A percentile compares a stretch with the other conserved stretches of the same genome.
Conservation (phyloP, 92 coral and sea anemone genomes). For the Porites rus region DNA sequence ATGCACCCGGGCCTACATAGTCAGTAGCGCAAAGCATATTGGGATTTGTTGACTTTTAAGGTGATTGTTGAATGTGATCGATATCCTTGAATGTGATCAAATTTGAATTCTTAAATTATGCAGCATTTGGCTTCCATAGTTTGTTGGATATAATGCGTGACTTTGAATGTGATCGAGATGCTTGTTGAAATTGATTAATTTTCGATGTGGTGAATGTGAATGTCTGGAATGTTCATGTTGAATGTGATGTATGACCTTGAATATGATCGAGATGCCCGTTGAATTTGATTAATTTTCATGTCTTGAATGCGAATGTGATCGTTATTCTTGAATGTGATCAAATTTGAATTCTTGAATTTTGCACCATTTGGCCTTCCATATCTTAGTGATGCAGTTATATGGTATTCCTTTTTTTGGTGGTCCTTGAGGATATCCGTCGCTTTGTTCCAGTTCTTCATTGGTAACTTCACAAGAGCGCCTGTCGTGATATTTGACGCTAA, state of each 20-base stretch:
- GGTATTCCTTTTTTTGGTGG: not conserved
- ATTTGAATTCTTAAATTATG: not conserved
- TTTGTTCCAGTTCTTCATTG: slow-evolving; percentile 18
- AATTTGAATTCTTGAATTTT: too few species aligned
- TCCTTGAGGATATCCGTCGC: not conserved
- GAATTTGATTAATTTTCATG: too few species aligned
- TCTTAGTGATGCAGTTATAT: slow-evolving; percentile 17
- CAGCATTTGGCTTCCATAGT: not conserved
- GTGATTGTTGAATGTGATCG: slow-evolving; percentile 26
- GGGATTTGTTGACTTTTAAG: slow-evolving; percentile 26
- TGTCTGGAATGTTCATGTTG: too few species aligned
- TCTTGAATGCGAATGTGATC: too few species aligned
- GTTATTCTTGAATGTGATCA: too few species aligned
- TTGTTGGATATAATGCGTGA: not conserved
- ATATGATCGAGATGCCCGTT: too few species aligned
- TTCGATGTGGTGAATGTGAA: too few species aligned
- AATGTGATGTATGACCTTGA: too few species aligned
- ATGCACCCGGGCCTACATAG: slow-evolving; percentile 23
- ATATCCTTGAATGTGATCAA: slow-evolving; percentile 25
- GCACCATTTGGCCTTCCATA: too few species aligned
- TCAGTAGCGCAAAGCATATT: slow-evolving; percentile 6
- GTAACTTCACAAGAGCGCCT: slow-evolving; percentile 15
- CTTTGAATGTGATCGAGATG: not conserved
- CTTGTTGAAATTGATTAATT: not conserved
- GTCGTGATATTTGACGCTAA: slow-evolving; percentile 1